Percentiles rank a stretch among this genome's conserved stretches.
Conservation (phyloP, 2,888 invertebrate species). For the Chrysolina haemoptera region DNA sequence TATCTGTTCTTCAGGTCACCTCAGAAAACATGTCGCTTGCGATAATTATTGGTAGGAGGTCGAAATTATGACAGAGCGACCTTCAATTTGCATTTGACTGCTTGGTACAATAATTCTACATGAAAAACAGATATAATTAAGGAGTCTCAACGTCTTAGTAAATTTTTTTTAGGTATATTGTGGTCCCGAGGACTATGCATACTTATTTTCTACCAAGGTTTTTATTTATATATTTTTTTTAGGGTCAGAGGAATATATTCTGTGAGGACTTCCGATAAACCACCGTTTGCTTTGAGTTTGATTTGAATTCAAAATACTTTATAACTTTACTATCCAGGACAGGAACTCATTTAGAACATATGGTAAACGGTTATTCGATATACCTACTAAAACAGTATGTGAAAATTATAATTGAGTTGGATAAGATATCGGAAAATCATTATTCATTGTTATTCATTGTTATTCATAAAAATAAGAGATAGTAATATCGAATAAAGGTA, state of each 20-base stretch:
- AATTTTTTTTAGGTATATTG: no score
- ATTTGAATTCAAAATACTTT: constrained; percentile 33
- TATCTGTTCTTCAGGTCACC: no score
- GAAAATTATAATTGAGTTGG: constrained; percentile 10
- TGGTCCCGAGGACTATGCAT: no score
- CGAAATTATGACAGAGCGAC: no score
- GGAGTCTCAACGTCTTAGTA: no score
- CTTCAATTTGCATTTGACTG: no score
- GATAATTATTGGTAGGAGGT: no score
- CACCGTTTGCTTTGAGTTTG: constrained; percentile 59
- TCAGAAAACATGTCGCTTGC: no score
- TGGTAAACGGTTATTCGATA: background rate
- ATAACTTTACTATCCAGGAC: background rate
- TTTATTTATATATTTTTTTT: constrained; percentile 56
- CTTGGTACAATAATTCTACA: no score
- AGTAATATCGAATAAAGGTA: background rate
- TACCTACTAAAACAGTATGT: background rate
- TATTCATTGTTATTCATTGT: background rate
- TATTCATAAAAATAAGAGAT: background rate
- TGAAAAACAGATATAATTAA: no score
- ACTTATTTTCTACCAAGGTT: no score
- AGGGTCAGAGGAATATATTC: constrained; percentile 62
- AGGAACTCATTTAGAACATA: background rate
- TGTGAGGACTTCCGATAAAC: constrained; percentile 59
- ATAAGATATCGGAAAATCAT: constrained; percentile 15